These are phyloP conservation scores for Xenotilapia leptura DNA, from an alignment of 2,113 vertebrate genomes.

Conservation along the genomic window DNA sequence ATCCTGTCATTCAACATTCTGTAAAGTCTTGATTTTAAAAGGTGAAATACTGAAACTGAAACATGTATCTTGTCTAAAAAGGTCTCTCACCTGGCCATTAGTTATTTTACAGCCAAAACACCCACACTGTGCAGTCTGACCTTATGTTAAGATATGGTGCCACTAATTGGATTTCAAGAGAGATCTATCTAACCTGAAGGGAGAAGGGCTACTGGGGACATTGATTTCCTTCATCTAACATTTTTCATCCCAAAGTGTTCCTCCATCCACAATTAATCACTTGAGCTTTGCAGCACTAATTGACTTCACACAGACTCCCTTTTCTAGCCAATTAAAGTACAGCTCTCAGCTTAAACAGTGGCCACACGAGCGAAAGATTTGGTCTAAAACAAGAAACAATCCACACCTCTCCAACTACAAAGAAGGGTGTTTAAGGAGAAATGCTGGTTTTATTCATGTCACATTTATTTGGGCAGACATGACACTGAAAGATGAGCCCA, in stretches of 20 bases:
- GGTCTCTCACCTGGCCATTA: background rate
- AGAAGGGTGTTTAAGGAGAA: background rate
- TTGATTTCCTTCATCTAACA: constrained; percentile 10
- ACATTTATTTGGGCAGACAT: background rate
- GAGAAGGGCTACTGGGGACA: background rate
- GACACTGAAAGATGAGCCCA: background rate
- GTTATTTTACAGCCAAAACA: background rate
- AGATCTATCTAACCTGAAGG: background rate
- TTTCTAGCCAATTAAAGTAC: background rate
- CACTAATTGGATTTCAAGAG: constrained; percentile 34
- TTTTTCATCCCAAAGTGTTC: constrained; percentile 27
- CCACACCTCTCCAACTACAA: background rate
- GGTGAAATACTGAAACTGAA: background rate
- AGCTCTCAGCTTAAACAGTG: background rate
- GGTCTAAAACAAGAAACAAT: background rate
- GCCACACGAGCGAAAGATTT: background rate
- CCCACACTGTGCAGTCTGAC: background rate
- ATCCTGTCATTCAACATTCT: background rate
- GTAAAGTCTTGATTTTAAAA: background rate
- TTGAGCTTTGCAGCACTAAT: constrained; percentile 3
- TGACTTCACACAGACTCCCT: constrained; percentile 11
- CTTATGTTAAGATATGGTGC: background rate
- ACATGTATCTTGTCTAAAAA: background rate
- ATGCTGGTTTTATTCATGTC: background rate
- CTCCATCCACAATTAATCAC: constrained; percentile 29